Evolutionary conservation across 2,113 vertebrate species (phyloP).

Genomic region (Heteronetta atricapilla): DNA sequence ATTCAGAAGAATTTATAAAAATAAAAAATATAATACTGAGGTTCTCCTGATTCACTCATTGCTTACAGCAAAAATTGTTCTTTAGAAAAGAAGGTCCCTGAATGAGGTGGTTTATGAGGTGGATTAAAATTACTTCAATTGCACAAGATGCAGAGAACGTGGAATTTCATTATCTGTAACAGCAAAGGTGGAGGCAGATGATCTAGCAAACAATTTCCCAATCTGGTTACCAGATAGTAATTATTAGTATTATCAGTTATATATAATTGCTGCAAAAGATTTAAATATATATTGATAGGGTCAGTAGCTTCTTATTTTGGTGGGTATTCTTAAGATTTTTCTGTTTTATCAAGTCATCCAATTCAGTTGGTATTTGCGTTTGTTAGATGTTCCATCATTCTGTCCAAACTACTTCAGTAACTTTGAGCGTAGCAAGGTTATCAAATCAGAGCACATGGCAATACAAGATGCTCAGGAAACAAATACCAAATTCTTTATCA

Average conservation of each 20-base stretch:
- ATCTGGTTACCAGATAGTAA: not conserved
- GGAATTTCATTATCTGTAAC: not conserved
- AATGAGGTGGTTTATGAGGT: not conserved
- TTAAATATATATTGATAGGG: not conserved
- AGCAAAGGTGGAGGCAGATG: not conserved
- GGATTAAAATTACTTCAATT: not conserved
- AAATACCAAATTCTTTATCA: constrained; percentile 24
- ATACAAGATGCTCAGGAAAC: constrained; percentile 1
- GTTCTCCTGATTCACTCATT: not conserved
- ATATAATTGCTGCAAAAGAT: not conserved
- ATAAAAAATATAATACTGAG: not conserved
- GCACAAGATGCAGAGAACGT: not conserved
- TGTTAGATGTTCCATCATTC: not conserved
- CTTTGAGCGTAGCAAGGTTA: constrained; percentile 9
- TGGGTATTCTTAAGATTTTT: not conserved
- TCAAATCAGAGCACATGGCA: not conserved
- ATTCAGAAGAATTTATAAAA: not conserved
- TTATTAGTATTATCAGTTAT: not conserved
- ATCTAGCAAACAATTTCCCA: not conserved
- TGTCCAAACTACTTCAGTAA: not conserved
- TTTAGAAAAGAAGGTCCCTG: not conserved
- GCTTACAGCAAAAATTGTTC: not conserved
- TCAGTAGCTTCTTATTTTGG: not conserved
- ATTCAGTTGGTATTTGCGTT: not conserved
- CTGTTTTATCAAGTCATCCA: not conserved